Base-by-base conservation (phyloP, 2,888 invertebrate species). In the Labia minor region DNA sequence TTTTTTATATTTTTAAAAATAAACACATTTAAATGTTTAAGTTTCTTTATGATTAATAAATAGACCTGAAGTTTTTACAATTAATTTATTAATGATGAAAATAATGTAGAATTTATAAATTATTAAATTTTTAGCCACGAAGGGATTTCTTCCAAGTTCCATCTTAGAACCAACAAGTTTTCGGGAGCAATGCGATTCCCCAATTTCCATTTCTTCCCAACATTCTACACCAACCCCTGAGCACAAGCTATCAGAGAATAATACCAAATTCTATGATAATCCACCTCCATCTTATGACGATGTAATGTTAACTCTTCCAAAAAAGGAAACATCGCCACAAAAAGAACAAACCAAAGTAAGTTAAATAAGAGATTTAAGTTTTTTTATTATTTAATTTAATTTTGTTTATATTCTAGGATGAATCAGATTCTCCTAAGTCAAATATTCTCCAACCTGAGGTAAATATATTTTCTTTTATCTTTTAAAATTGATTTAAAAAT, bases 231-330 rank as follows among this genome's bases (percentile, higher is more conserved):
- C 61, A 18, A 61, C 61, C 14, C 19, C 61, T 61, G 61, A 61
- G 11, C 3, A 61, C 11, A 6, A 61, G 3, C 26, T 8, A 3
- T 26, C 26, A 26, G 26, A 26, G 26, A 26, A 26, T 6, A 8
- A 3, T 3, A 26, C 3, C 8, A 8, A 26, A 26, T 26, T 8
- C 26, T 26, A 26, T 18, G 37, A 61, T 1, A 66, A 61, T 62
- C 26, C 63, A 4, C 70, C 69, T 16, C 71, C 71, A 19, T 65
- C 70, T 1, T 71, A 71, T 64, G 70, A 71, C 37, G 69, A 71
- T n/a, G 66, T 66, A 10, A 62, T 64, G 3, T 62, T n/a, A n/a
- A n/a, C n/a, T n/a, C n/a, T 21, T 20, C 11, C 66, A 33, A 19
- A 14, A n/a, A 19, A 21, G 10, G 16, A 19, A 8, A 20, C 6